Base-by-base conservation (phyloP, 2,113 vertebrate species). In the Oncorhynchus gorbuscha region DNA sequence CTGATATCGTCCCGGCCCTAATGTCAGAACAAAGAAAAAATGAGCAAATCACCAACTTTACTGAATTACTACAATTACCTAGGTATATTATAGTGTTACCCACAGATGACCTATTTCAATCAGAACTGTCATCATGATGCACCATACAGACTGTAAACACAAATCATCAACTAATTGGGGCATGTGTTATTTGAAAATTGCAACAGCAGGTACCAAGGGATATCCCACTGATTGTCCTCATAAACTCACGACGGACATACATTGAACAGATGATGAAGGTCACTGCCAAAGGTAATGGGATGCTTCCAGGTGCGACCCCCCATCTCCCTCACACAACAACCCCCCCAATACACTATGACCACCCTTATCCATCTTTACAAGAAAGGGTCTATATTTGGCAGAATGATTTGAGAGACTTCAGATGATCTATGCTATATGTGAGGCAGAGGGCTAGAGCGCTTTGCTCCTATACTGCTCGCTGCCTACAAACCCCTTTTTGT, bases 401-500 rank as follows among this genome's bases (percentile, higher is more conserved):
- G 51, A 55, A 18, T 18, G 1, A 55, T 55, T 55, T 55, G 16
- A 51, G 16, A 55, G 51, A 55, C 13, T 4, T 55, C 51, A 55
- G 51, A 55, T 55, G 51, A 55, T 55, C 18, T 55, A 18, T 55
- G 51, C 12, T 18, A 14, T 55, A 55, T 18, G 5, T 55, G 51
- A 55, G 16, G 16, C 13, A 55, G 16, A 55, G 16, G 5, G 14
- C 51, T 18, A 55, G 16, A 55, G 51, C 71, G 69, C 74, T 80
- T 72, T 72, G 18, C 26, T 35, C n/a, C 13, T 20, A 49, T n/a
- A 69, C 75, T 55, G 64, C 22, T 61, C 72, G 68, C 24, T 51
- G 62, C 20, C 76, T 72, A 51, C 79, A 75, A 77, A 74, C 69
- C 79, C 39, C 81, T 85, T 87, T 81, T 83, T 73, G 80, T 76